Percentiles rank a stretch among this genome's conserved stretches.
Conservation (phyloP, 2,113 vertebrate genomes). For the Scopus umbretta region DNA sequence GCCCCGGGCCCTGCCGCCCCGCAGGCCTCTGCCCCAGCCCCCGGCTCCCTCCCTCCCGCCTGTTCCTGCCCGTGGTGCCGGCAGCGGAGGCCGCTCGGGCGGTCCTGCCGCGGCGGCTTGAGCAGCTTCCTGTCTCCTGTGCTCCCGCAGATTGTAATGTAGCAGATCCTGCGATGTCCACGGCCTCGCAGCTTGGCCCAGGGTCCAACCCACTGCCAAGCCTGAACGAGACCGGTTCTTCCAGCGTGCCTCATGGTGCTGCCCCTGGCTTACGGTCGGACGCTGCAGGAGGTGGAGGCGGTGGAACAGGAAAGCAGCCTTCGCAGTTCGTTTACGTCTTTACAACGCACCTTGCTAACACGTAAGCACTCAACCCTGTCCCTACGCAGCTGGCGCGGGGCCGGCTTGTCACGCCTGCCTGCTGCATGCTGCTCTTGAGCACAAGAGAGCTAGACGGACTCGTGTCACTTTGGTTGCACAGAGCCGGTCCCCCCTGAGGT, state of each 20-base stretch:
- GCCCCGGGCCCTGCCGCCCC: background rate
- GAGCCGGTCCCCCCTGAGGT: background rate
- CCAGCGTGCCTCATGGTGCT: constrained; percentile 67
- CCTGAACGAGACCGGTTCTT: constrained; percentile 71
- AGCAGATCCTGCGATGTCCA: constrained; percentile 82
- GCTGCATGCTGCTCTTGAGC: background rate
- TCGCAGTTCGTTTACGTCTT: constrained; percentile 94
- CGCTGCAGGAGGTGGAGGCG: constrained; percentile 40
- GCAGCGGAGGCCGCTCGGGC: background rate
- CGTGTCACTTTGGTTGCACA: background rate
- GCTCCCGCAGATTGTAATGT: constrained; percentile 71
- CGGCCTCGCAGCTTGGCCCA: constrained; percentile 78
- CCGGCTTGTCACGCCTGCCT: background rate
- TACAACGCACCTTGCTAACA: constrained; percentile 94
- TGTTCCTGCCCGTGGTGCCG: background rate
- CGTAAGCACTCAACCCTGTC: constrained; percentile 69
- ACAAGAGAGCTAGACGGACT: background rate
- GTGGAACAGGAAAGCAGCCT: constrained; percentile 69
- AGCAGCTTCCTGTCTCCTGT: background rate
- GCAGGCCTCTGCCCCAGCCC: background rate
- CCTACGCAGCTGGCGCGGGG: accelerated
- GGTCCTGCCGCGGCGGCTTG: background rate
- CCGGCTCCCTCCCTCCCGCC: background rate
- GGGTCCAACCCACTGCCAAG: constrained; percentile 77
- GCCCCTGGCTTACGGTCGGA: constrained; percentile 73